Base-by-base conservation (phyloP, 2,113 vertebrate genomes). In the Macheiramphus alcinus region DNA sequence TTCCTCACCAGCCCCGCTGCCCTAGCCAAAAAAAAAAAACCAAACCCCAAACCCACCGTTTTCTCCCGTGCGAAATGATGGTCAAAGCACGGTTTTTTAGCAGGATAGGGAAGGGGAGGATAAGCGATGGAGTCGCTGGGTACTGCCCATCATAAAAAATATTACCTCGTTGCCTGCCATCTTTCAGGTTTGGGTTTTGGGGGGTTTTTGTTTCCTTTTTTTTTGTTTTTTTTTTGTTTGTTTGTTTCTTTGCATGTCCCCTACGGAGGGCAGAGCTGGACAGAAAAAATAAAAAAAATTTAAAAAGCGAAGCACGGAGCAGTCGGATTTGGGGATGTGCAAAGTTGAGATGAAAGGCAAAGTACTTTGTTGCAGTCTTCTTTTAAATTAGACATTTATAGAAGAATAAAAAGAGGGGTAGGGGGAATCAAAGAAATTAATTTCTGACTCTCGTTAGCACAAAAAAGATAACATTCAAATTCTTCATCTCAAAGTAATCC, bases 351-450 rank as follows among this genome's bases (percentile, higher is more conserved):
- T 68, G 36, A 53, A 74, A 88, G 16, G 11, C 23, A 22, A 19
- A 74, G 53, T 2, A 31, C 4, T 27, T 88, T 58, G 38, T n/a
- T n/a, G 14, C 82, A 40, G 19, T 16, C 42, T 70, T 62, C 11
- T 9, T 93, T 74, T 47, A 48, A 59, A 31, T 22, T 38, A 18
- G 8, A 68, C 70, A 45, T 36, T 16, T 58, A 66, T 1, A 52
- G 43, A 80, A 0, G 0, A 45, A n/a, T 16, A 45, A 61, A 38
- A 68, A 50, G 48, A 21, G 11, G 3, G 16, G 5, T 5, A 13
- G 13, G 1, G 1, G 13, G 36, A 23, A n/a, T 47, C 2, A 50
- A 66, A 61, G 2, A 71, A 16, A 71, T 63, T 10, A 16, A 34
- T 76, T 73, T 48, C 56, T 67, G 7, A 36, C 32, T 7, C 21